These are phyloP conservation scores for Scylla paramamosain DNA, from an alignment of 1,140 invertebrate genomes.

Conservation along the genomic window DNA sequence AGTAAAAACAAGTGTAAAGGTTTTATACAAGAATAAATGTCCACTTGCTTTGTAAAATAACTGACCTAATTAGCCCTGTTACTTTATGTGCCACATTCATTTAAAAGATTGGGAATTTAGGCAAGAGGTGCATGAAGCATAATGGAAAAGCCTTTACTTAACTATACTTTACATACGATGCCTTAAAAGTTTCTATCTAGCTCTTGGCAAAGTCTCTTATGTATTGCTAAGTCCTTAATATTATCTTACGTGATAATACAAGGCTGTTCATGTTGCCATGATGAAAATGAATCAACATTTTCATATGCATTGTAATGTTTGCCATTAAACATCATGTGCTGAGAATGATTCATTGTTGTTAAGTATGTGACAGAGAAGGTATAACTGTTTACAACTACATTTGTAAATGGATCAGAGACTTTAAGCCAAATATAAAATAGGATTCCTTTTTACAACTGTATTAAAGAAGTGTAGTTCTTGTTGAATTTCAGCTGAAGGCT, in stretches of 20 bases:
- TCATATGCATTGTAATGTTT: constrained; percentile 59
- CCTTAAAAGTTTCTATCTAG: constrained; percentile 73
- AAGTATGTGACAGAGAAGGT: constrained; percentile 64
- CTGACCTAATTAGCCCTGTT: constrained; percentile 49
- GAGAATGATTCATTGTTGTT: constrained; percentile 68
- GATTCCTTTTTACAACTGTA: constrained; percentile 53
- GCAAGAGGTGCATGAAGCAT: constrained; percentile 44
- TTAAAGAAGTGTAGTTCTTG: constrained; percentile 62
- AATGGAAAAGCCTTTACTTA: constrained; percentile 69
- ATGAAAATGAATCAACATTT: constrained; percentile 63
- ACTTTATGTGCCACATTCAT: constrained; percentile 61
- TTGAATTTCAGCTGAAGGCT: constrained; percentile 66
- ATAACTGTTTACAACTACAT: constrained; percentile 63
- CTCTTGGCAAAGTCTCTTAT: constrained; percentile 65
- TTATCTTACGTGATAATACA: constrained; percentile 72
- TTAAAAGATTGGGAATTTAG: constrained; percentile 29
- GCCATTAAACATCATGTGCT: constrained; percentile 42
- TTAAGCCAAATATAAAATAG: constrained; percentile 47
- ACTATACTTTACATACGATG: constrained; percentile 71
- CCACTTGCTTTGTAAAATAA: constrained; percentile 50
- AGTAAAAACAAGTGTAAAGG: constrained; percentile 49
- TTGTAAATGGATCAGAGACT: constrained; percentile 60
- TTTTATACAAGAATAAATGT: constrained; percentile 57
- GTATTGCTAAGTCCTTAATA: constrained; percentile 66
- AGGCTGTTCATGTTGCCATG: constrained; percentile 65